Evolutionary conservation across 2,888 invertebrate species (phyloP), one percentile per base, ranked within the genome.

Genomic region (Choristoneura rosaceana): DNA sequence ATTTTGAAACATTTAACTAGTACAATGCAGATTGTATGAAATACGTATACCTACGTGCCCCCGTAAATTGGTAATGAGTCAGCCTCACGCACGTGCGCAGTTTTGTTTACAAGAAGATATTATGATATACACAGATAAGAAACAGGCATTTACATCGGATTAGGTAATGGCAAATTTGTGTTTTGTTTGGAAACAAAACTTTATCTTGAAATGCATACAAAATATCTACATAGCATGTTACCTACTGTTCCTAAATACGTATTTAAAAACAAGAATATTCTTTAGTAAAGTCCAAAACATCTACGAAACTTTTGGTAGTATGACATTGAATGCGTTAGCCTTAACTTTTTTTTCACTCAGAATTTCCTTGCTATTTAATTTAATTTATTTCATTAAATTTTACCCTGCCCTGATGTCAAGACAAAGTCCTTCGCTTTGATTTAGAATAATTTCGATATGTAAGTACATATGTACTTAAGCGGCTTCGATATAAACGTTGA

Each of bases 101-200:
- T 83, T 86, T 87, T 92, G 91, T 92, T 92, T 92, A 92, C 90
- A 88, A 84, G 82, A 87, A 82, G 84, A 83, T 86, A 85, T 87
- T 87, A 87, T 87, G 88, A 73, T 73, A 52, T 73, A 69, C 64
- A 59, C 68, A 64, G 59, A 69, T 69, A 68, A 64, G 58, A 68
- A 73, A 69, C 63, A 64, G 73, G 52, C 50, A 62, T 58, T 64
- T 69, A 59, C 55, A 63, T 64, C 68, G 64, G 63, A 73, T 63
- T 71, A 58, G 17, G 47, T 43, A 69, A 68, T 69, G 64, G 41
- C 41, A 58, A 58, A 58, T 68, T 63, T 50, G 17, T 25, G 60
- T 14, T 58, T 64, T 15, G 41, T 58, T 58, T 45, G 14, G 25
- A 43, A n/a, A 15, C 15, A 33, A 58, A 38, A 9, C 38, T 34